Conservation (phyloP, 2,888 invertebrate genomes). For the Gastrophysa polygoni region DNA sequence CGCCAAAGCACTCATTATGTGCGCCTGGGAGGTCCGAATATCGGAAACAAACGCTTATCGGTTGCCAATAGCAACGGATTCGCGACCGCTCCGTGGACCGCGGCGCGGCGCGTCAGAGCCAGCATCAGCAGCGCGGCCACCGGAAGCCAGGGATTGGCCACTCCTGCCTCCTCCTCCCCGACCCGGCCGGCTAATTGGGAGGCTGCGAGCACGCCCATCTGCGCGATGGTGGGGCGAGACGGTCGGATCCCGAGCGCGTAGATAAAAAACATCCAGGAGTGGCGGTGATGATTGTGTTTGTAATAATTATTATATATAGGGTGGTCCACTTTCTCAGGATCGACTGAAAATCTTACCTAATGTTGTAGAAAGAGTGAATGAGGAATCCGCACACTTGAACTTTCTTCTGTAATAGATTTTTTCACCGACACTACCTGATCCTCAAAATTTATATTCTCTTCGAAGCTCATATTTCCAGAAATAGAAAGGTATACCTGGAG, state of each 20-base stretch:
- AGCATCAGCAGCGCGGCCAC: neutral
- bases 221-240: constrained; percentile 39
- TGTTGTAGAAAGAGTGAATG: too few species aligned
- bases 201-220: constrained; percentile 49
- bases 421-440: too few species aligned
- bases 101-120: neutral
- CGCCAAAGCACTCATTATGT: constrained; percentile 12
- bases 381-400: too few species aligned
- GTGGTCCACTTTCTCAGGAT: too few species aligned
- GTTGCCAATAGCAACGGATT: constrained; percentile 21
- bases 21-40: constrained; percentile 15
- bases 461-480: too few species aligned
- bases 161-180: constrained; percentile 5
- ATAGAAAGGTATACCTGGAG: too few species aligned
- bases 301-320: too few species aligned
- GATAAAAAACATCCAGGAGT: too few species aligned
- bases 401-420: too few species aligned
- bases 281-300: too few species aligned
- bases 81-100: constrained; percentile 3
- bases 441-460: too few species aligned
- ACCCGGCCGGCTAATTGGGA: constrained; percentile 48
- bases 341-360: too few species aligned
- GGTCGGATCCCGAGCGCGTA: neutral
- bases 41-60: constrained; percentile 23
- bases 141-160: constrained; percentile 41